A percentile compares a stretch with the other conserved stretches of the same genome.
These are phyloP conservation scores for Nipponia nippon DNA, from an alignment of 2,113 vertebrate genomes.

Conservation along the genomic window DNA sequence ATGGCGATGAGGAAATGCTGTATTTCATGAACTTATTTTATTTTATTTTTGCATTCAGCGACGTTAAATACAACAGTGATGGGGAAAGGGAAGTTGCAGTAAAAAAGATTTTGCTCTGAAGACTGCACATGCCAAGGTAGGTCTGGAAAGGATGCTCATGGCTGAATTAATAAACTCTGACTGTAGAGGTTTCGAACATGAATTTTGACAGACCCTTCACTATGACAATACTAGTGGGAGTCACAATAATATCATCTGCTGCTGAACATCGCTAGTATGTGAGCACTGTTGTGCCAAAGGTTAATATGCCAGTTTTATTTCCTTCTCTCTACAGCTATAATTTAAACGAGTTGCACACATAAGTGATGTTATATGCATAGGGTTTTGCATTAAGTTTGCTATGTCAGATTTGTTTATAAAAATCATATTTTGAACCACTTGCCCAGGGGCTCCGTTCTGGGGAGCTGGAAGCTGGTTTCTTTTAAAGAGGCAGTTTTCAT, in stretches of 20 bases:
- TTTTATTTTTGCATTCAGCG: background rate
- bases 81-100: background rate
- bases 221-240: conserved; percentile 10
- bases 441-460: conserved; percentile 64
- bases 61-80: background rate
- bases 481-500: conserved; percentile 70
- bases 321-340: conserved; percentile 56
- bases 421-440: conserved; percentile 73
- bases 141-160: background rate
- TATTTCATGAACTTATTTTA: background rate
- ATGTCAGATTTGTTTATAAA: conserved; percentile 77
- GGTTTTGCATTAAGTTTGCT: conserved; percentile 73
- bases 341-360: conserved; percentile 67
- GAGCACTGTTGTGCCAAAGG: conserved; percentile 46
- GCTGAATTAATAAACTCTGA: conserved; percentile 52
- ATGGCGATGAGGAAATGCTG: background rate
- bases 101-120: conserved; percentile 28
- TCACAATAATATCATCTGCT: conserved; percentile 41
- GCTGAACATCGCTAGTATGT: conserved; percentile 18
- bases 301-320: conserved; percentile 65
- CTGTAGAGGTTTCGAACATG: conserved; percentile 39
- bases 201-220: conserved; percentile 57
- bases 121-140: background rate
- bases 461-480: conserved; percentile 58
- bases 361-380: conserved; percentile 66